Evolutionary conservation across 2,888 invertebrate species (phyloP).

Genomic region (Heteropelma amictum): DNA sequence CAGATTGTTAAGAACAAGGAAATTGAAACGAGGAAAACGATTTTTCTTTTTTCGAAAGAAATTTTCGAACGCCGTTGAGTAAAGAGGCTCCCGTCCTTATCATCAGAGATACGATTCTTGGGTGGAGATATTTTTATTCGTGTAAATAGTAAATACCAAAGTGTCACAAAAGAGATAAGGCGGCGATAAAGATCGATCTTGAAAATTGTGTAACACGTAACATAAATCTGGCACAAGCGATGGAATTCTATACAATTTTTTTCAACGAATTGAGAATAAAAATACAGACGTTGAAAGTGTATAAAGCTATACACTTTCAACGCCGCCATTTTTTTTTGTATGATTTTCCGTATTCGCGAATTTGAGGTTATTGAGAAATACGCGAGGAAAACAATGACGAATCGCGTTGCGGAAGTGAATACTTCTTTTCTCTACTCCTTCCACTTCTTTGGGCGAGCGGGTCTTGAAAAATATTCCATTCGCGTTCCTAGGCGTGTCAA

Average conservation of each 20-base stretch:
- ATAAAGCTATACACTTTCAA: no score
- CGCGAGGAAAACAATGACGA: no score
- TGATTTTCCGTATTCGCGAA: no score
- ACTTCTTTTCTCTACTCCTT: no score
- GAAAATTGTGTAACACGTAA: not conserved
- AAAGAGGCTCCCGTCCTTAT: no score
- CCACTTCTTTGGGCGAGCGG: not conserved
- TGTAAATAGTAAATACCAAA: not conserved
- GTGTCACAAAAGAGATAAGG: conserved; percentile 7
- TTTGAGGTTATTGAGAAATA: no score
- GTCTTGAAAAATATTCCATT: conserved; percentile 8
- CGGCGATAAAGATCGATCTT: not conserved
- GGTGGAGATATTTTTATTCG: not conserved
- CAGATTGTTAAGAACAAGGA: not conserved
- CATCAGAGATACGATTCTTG: not conserved
- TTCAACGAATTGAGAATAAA: not conserved
- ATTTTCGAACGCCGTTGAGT: not conserved
- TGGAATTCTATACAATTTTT: not conserved
- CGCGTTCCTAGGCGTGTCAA: conserved; percentile 25
- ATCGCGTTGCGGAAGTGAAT: no score
- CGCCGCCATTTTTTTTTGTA: no score
- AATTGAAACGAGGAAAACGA: not conserved
- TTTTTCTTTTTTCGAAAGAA: not conserved
- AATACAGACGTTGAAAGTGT: no score
- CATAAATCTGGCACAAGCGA: not conserved